These are phyloP conservation scores for Struthio camelus DNA, from an alignment of 2,113 vertebrate genomes.

Conservation along the genomic window DNA sequence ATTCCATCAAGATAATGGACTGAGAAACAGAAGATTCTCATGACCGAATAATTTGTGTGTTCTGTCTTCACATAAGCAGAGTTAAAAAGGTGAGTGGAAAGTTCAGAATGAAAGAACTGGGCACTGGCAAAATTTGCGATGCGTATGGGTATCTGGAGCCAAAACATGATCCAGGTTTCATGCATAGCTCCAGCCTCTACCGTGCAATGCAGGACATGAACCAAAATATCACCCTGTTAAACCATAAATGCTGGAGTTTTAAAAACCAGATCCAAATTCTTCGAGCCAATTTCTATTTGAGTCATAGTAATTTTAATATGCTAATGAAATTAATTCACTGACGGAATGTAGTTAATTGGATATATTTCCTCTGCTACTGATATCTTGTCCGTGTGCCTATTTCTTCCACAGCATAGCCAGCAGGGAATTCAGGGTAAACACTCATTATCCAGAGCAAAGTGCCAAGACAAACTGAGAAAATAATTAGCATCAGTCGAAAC, in stretches of 20 bases:
- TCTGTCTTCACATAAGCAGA: neutral
- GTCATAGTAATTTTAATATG: neutral
- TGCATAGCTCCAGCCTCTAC: neutral
- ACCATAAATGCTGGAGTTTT: neutral
- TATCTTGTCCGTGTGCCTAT: neutral
- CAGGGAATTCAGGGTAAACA: slow-evolving; percentile 26
- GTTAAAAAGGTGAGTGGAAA: neutral
- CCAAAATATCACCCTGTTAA: neutral
- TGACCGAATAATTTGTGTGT: neutral
- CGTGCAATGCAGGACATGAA: neutral
- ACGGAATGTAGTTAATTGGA: neutral
- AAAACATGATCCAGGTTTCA: neutral
- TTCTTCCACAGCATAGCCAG: neutral
- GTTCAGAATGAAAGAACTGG: neutral
- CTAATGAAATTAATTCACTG: neutral
- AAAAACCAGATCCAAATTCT: neutral
- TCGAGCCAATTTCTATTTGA: neutral
- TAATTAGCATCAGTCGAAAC: slow-evolving; percentile 25
- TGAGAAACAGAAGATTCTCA: neutral
- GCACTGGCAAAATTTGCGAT: neutral
- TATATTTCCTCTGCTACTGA: neutral
- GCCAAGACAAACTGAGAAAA: slow-evolving; percentile 38
- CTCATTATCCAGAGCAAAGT: neutral
- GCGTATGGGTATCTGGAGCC: neutral
- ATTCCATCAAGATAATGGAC: neutral